Percentiles rank a stretch among this genome's conserved stretches.
Conservation (phyloP, 2,113 vertebrate genomes). For the Ceyx cyanopectus region DNA sequence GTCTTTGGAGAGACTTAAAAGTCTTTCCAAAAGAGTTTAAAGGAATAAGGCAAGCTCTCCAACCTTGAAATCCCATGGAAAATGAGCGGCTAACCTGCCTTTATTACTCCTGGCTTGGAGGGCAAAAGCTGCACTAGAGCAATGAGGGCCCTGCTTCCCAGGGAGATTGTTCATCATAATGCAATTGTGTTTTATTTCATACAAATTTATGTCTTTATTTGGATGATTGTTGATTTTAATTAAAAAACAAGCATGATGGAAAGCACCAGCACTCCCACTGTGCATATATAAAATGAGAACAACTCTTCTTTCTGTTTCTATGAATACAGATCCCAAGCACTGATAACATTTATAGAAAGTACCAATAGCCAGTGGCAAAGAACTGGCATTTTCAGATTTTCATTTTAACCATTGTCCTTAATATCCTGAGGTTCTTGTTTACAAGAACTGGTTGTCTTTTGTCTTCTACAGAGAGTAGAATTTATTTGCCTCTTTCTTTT, state of each 20-base stretch:
- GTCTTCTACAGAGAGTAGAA: constrained; percentile 16
- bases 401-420: constrained; percentile 46
- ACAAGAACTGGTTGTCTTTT: constrained; percentile 44
- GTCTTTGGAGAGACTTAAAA: background rate
- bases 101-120: background rate
- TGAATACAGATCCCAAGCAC: constrained; percentile 12
- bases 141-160: background rate
- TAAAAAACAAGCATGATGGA: constrained; percentile 63
- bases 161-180: background rate
- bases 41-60: background rate
- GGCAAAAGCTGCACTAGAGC: background rate
- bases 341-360: constrained; percentile 55
- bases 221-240: constrained; percentile 67
- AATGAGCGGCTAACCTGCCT: background rate
- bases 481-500: constrained; percentile 30
- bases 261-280: constrained; percentile 41
- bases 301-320: constrained; percentile 32
- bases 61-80: background rate
- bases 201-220: constrained; percentile 62
- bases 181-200: constrained; percentile 38
- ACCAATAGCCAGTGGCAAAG: background rate
- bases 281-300: constrained; percentile 51
- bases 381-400: constrained; percentile 44
- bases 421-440: constrained; percentile 58
- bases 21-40: background rate